Base-by-base conservation (phyloP, 2,113 vertebrate genomes). In the Lepus americanus region DNA sequence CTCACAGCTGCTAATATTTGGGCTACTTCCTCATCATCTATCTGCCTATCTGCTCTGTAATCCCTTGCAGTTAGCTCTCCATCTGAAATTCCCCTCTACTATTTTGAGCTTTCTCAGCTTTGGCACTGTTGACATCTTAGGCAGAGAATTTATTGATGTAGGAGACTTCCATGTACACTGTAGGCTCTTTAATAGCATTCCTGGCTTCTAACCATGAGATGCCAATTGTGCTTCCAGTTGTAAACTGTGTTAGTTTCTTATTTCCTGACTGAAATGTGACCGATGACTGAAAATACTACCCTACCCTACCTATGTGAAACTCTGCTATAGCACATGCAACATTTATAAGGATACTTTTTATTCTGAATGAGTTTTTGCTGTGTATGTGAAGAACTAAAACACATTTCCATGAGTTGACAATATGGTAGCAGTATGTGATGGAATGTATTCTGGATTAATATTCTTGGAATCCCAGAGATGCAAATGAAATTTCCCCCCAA, bases 341-440 rank as follows among this genome's bases (percentile, higher is more conserved):
- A 85, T 69, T 69, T 94, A 23, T 61, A 80, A 77, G 29, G 25
- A n/a, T 64, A 84, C 64, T 83, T 22, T 31, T 87, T 29, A 6
- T 63, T 91, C 33, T 77, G 27, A 83, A 72, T 79, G 63, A 92
- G 16, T 20, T 83, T 92, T n/a, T 66, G 44, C 4, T 77, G 29
- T 85, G 36, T 69, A 67, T 76, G 44, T 89, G 84, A 74, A 84
- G 33, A 80, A 39, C 33, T 73, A 59, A 92, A 89, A 73, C 14
- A 69, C 13, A 89, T 80, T 93, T 85, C 44, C 27, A 74, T 94
- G 73, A 91, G 85, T 51, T 90, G 2, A 29, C 69, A 90, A 77
- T 83, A 61, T 87, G 61, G 39, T 93, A 82, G 14, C 53, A 74
- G 4, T 87, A 85, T 36, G 73, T 87, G 25, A 25, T 76, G 36